Evolutionary conservation across 2,797 vertebrate genomes (phyloP), one percentile per base, ranked within the genome.

Genomic region (Botia kubotai): DNA sequence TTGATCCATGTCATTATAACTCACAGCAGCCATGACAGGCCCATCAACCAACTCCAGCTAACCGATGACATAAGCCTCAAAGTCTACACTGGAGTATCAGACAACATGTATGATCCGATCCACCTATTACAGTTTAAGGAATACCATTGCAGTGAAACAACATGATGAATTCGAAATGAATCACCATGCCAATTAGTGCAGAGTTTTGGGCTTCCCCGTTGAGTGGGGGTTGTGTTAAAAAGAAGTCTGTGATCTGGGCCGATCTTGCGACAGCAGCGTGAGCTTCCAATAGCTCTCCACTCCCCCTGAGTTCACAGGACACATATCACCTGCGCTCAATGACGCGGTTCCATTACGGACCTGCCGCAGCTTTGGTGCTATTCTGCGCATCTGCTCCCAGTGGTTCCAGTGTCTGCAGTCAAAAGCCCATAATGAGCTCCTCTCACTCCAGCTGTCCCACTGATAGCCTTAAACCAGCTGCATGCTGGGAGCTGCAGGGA

Each of bases 361-460:
- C 71, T 67, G 82, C 74, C 11, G 62, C 72, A 72, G 82, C 77
- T 75, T 75, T 10, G 1, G 66, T 12, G 58, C 50, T 72, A 71
- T 75, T 74, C 77, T 72, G 72, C 62, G 16, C 70, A 80, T 80
- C 82, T 72, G 69, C 77, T 78, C 69, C 69, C 58, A 72, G 69
- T 65, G 67, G 67, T 72, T 79, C 68, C 6, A 50, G 62, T 23
- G 12, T 66, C 71, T 71, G 66, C 60, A 67, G 72, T 75, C 76
- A 78, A 82, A 77, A 85, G 66, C 70, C 50, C 74, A 65, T 83
- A 83, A 86, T 81, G 79, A 81, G 74, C 84, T 81, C 50, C 55
- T 71, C 55, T 55, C 36, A 67, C 65, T 67, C 75, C 75, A 74
- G 67, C 75, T 75, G 79, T 81, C 75, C 21, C 52, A 66, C 77